Conservation (phyloP, 2,797 vertebrate genomes). For the Lepus townsendii region DNA sequence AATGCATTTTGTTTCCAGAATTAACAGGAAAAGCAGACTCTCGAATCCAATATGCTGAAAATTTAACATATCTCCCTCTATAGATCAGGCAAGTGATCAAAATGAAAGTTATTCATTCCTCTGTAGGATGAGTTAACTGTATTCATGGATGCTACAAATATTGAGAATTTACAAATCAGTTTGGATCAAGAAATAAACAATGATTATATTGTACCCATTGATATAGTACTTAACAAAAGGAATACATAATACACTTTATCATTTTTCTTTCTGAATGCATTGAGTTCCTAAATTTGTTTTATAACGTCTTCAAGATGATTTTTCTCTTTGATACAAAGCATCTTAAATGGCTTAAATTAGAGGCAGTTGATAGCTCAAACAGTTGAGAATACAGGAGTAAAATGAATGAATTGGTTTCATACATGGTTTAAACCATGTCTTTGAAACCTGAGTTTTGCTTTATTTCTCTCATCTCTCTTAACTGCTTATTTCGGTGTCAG, state of each 20-base stretch:
- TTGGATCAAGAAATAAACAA: neutral
- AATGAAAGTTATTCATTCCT: neutral
- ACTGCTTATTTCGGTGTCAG: neutral
- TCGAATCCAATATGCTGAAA: neutral
- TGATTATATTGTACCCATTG: neutral
- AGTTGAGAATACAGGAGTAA: too few species aligned
- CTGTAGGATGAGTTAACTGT: neutral
- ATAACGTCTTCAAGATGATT: neutral
- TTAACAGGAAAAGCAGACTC: neutral
- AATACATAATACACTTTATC: constrained; percentile 2
- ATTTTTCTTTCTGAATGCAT: neutral
- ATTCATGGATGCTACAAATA: neutral
- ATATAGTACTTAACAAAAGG: neutral
- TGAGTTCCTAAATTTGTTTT: neutral
- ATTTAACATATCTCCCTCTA: neutral
- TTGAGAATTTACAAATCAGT: neutral
- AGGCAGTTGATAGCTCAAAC: neutral
- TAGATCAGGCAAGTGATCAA: constrained; percentile 1
- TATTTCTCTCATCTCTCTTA: neutral
- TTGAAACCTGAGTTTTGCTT: neutral
- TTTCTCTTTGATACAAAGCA: neutral
- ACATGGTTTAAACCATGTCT: neutral
- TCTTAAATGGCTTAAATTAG: neutral
- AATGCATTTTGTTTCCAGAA: neutral
- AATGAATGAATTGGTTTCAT: neutral